Evolutionary conservation across 2,797 vertebrate genomes (phyloP).

Genomic region (Holocentrus rufus): DNA sequence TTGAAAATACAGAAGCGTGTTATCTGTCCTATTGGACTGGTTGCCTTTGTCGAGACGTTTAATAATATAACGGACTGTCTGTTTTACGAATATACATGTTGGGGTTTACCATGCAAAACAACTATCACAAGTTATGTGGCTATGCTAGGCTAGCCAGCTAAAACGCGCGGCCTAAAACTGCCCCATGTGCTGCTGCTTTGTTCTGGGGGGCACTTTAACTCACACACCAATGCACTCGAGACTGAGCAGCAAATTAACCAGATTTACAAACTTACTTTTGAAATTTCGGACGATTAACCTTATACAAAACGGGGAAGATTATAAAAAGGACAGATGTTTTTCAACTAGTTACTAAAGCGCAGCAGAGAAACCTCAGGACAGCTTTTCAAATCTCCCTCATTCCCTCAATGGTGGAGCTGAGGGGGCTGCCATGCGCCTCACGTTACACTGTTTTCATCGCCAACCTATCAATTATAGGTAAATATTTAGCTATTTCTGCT

Average conservation of each 20-base stretch:
- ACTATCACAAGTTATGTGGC: slow-evolving; percentile 15
- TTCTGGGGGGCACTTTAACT: slow-evolving; percentile 90
- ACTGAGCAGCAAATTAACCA: slow-evolving; percentile 54
- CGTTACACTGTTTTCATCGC: slow-evolving; percentile 82
- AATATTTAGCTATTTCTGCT: slow-evolving; percentile 11
- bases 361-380: slow-evolving; percentile 62
- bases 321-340: background rate
- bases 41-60: background rate
- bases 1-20: slow-evolving; percentile 24
- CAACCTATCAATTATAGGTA: slow-evolving; percentile 51
- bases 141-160: slow-evolving; percentile 68
- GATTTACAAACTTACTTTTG: slow-evolving; percentile 48
- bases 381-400: slow-evolving; percentile 96
- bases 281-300: background rate
- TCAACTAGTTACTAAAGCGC: slow-evolving; percentile 55
- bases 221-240: slow-evolving; percentile 82
- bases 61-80: too few species aligned
- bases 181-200: slow-evolving; percentile 93
- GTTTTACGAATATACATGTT: too few species aligned
- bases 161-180: slow-evolving; percentile 81
- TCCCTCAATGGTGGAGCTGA: slow-evolving; percentile 84
- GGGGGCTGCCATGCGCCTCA: slow-evolving; percentile 87
- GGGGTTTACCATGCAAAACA: background rate
- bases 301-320: background rate
- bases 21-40: background rate